These are phyloP conservation scores for Listronotus oregonensis DNA, from an alignment of 1,140 invertebrate genomes.

Conservation along the genomic window DNA sequence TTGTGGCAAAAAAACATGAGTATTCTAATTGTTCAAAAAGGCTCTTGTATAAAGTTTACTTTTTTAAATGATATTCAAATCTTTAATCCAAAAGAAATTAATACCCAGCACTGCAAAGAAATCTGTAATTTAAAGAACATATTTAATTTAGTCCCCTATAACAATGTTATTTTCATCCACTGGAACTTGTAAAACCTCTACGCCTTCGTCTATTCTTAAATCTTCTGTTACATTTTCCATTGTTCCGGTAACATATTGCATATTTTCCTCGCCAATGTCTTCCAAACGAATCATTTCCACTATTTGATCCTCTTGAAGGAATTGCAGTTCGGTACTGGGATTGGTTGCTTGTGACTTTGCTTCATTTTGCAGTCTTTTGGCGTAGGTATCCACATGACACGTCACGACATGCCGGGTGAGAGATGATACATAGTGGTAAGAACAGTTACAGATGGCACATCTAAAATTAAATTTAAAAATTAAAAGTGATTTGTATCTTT, in stretches of 20 bases:
- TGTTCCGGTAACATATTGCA: background rate
- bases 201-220: background rate
- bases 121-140: too few species aligned
- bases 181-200: too few species aligned
- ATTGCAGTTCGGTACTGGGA: background rate
- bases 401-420: slow-evolving; percentile 51
- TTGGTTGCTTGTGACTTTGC: background rate
- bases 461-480: slow-evolving; percentile 29
- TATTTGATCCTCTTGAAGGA: slow-evolving; percentile 10
- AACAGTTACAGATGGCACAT: slow-evolving; percentile 48
- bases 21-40: too few species aligned
- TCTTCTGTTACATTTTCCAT: background rate
- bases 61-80: too few species aligned
- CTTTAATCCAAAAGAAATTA: too few species aligned
- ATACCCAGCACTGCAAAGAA: too few species aligned
- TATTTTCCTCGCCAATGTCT: background rate
- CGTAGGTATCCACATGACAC: slow-evolving; percentile 38
- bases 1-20: too few species aligned
- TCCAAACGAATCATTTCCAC: slow-evolving; percentile 6
- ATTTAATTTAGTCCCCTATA: too few species aligned
- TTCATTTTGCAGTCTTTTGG: slow-evolving; percentile 7
- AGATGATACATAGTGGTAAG: slow-evolving; percentile 49
- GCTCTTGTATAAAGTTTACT: too few species aligned
- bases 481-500: too few species aligned
- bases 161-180: too few species aligned